Evolutionary conservation across 2,113 vertebrate genomes (phyloP).

Genomic region (Carettochelys insculpta): DNA sequence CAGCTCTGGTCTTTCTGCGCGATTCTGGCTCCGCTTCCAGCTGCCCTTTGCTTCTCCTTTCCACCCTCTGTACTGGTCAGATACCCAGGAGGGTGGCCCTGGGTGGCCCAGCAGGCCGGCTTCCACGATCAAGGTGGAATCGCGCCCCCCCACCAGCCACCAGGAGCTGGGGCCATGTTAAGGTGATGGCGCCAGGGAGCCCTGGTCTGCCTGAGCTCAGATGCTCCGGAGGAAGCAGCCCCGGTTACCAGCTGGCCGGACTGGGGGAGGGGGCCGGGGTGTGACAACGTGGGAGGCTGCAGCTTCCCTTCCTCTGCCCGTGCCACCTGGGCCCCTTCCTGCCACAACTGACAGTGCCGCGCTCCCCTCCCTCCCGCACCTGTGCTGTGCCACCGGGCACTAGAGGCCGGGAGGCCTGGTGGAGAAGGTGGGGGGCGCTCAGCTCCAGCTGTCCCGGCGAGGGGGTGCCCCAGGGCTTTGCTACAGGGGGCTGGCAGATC

Average conservation of each 20-base stretch:
- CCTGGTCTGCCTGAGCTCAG: not conserved
- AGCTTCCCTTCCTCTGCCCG: not conserved
- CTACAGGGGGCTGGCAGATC: not conserved
- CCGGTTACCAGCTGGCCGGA: not conserved
- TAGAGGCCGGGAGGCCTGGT: not conserved
- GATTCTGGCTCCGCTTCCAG: not conserved
- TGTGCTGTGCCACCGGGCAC: not conserved
- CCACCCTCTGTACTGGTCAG: not conserved
- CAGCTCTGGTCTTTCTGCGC: too few relatives aligned
- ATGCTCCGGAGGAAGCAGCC: not conserved
- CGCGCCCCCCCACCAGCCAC: too few relatives aligned
- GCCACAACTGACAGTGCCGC: not conserved
- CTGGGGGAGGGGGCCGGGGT: not conserved
- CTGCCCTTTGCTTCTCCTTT: not conserved
- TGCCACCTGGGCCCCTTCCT: not conserved
- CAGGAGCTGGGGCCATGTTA: too few relatives aligned
- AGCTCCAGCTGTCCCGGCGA: not conserved
- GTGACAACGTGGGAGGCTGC: not conserved
- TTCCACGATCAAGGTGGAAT: too few relatives aligned
- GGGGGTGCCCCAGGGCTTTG: not conserved
- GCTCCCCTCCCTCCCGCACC: not conserved
- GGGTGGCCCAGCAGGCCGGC: not conserved
- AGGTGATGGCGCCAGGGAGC: not conserved
- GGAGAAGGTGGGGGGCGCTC: not conserved
- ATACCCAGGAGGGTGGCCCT: not conserved